Conservation (phyloP, 2,113 vertebrate species). For the Pantherophis guttatus region DNA sequence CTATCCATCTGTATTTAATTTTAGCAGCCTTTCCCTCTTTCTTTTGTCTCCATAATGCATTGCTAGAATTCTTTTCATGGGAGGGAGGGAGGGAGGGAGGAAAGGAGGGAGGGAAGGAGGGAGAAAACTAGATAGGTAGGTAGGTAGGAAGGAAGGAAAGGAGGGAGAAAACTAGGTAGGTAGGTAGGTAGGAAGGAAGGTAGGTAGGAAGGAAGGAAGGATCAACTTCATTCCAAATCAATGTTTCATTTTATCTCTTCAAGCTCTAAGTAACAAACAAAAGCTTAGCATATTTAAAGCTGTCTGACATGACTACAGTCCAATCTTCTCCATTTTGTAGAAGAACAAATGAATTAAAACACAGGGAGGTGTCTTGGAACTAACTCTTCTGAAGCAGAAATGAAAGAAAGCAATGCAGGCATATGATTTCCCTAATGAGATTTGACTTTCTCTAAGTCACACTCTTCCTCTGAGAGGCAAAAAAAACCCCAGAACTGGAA, state of each 20-base stretch:
- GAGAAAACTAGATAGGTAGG: too few species aligned
- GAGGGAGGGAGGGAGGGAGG: neutral
- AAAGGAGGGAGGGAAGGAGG: too few species aligned
- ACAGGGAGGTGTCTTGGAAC: conserved; percentile 31
- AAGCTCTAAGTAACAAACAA: conserved; percentile 60
- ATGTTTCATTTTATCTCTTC: conserved; percentile 39
- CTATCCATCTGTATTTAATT: neutral
- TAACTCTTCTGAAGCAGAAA: neutral
- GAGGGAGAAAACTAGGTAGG: neutral
- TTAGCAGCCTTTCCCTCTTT: neutral
- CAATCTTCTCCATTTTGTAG: neutral
- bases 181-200: neutral
- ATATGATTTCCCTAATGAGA: neutral
- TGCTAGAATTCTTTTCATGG: neutral
- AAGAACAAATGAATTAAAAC: conserved; percentile 19
- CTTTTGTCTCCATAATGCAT: neutral
- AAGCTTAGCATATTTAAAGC: conserved; percentile 60
- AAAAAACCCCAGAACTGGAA: neutral
- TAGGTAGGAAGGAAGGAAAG: neutral
- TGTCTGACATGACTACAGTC: conserved; percentile 54
- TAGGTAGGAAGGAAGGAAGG: neutral
- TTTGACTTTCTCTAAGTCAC: neutral
- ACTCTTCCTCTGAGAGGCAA: neutral
- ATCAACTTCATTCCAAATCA: conserved; percentile 59
- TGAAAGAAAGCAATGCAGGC: conserved; percentile 15